Base-by-base conservation (phyloP, 2,888 invertebrate species). In the Stratiomys singularior region DNA sequence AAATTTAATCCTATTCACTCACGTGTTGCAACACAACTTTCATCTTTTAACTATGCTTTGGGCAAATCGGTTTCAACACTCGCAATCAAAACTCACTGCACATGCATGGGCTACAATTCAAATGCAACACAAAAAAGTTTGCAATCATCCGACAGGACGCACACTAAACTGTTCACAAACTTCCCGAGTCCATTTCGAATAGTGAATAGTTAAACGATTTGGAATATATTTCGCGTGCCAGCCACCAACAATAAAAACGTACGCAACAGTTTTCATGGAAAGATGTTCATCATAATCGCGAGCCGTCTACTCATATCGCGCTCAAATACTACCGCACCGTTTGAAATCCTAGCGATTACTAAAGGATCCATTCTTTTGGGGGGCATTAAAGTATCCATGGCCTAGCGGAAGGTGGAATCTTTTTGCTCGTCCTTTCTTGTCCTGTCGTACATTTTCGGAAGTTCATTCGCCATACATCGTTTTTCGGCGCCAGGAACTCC, bases 331-430 rank as follows among this genome's bases (percentile, higher is more conserved):
- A 72, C 74, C 79, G 58, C 56, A 30, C 58, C 77, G 79, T 30
- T 52, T 67, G 56, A 74, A 72, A 77, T 77, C 67, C 79, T 67
- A 64, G 28, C 67, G 67, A 77, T 60, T 67, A 79, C 79, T 79
- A 74, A 76, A 71, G 77, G 79, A 79, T 79, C 77, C 72, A 47
- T 74, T 74, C 74, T 56, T 37, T 60, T 15, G n/a, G 67, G 28
- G 71, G 9, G 74, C 60, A 56, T 74, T 79, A 77, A 79, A 79
- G 67, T 79, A 79, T 72, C 44, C 25, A 28, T 64, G 28, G 64
- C 15, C 64, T 64, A 1, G 64, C n/a, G 13, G 23, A 64, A 28
- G 64, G 21, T 2, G 64, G 13, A 28, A 28, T 64, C 64, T 64
- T 64, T 64, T 30, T 64, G 28, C 30, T 64, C 13, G 28, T 64